These are phyloP conservation scores for Hemicordylus capensis DNA, from an alignment of 2,113 vertebrate species.

Conservation along the genomic window DNA sequence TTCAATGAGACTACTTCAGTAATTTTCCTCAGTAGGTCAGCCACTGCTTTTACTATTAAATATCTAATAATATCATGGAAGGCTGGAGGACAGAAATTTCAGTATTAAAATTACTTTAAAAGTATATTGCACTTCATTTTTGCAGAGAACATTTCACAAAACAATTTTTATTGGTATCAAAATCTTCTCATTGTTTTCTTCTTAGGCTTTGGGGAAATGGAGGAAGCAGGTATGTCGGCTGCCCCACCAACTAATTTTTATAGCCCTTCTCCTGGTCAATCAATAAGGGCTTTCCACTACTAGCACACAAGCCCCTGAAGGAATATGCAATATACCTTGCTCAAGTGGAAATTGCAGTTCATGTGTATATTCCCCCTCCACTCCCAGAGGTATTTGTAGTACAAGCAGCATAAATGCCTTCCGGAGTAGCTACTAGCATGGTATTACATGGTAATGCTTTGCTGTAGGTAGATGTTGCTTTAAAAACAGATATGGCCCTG, in stretches of 20 bases:
- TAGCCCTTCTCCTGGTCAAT: background rate
- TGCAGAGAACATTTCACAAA: background rate
- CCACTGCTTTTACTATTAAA: background rate
- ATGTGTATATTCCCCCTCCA: background rate
- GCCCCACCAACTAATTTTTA: background rate
- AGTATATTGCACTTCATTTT: background rate
- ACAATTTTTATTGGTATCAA: background rate
- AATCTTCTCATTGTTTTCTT: background rate
- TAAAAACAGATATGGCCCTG: background rate
- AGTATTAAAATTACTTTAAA: background rate
- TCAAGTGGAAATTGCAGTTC: background rate
- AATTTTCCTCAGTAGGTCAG: too few relatives aligned
- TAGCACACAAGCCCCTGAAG: background rate
- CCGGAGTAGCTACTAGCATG: background rate
- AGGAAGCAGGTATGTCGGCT: background rate
- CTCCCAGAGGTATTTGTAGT: rapidly evolving
- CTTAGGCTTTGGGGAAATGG: background rate
- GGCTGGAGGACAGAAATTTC: background rate
- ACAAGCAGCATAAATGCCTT: constrained; percentile 4
- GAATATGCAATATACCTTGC: background rate
- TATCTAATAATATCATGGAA: background rate
- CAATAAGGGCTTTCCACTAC: background rate
- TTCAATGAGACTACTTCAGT: too few relatives aligned
- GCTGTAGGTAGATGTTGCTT: background rate
- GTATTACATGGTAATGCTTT: rapidly evolving